phyloP scores from a whole-genome alignment of 2,888 invertebrate species.

The Tetanocera ferruginea region DNA sequence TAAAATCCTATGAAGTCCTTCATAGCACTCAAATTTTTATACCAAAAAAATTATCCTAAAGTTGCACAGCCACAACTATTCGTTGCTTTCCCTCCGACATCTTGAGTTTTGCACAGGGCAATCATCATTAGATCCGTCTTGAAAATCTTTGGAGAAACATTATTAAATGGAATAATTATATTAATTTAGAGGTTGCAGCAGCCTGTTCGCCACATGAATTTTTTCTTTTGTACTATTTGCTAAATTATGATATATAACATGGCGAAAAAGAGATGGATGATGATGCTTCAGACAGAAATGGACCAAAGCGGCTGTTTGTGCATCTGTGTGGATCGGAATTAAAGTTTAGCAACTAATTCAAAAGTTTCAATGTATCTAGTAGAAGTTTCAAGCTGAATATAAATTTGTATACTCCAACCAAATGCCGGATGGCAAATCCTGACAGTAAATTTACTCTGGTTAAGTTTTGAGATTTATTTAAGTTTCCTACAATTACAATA shows the following conservation, averaged over 20 bases:
- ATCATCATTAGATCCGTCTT: no score
- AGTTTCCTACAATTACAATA: no score
- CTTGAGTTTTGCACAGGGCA: background rate
- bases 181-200: background rate
- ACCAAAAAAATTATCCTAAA: no score
- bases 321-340: background rate
- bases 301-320: no score
- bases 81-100: background rate
- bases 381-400: background rate
- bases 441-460: no score
- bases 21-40: no score
- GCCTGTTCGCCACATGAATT: background rate
- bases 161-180: background rate
- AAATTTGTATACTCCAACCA: background rate
- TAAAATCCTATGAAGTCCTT: no score
- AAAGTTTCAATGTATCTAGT: background rate
- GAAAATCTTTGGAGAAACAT: background rate
- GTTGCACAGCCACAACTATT: no score
- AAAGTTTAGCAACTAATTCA: background rate
- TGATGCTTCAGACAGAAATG: slow-evolving; percentile 19
- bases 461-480: no score
- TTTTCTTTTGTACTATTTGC: background rate
- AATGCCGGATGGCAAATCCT: background rate
- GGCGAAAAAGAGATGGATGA: slow-evolving; percentile 22
- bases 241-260: background rate